Evolutionary conservation across 2,113 vertebrate species (phyloP), one percentile per base, ranked within the genome.

Genomic region (Cyprinus carpio): DNA sequence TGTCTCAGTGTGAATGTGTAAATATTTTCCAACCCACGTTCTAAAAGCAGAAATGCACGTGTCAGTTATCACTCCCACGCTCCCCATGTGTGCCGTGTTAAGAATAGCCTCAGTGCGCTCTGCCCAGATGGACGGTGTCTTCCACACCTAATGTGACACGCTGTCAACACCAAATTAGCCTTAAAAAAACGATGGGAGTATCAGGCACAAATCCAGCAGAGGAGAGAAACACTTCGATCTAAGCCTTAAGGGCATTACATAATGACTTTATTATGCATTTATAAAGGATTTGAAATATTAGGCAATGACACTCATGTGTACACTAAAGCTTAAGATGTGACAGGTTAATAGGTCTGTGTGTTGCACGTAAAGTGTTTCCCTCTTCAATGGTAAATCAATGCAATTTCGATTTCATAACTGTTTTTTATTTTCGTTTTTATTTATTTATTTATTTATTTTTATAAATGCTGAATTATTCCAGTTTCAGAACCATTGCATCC

Each of bases 81-180:
- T 88, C 88, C 72, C 88, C 83, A 85, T 76, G 60, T 75, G 60
- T 46, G 60, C 74, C 6, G 82, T 56, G 87, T 83, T 87, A 69
- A 87, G 82, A 88, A 89, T 89, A 89, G 88, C 85, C 54, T 71
- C 67, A 34, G 43, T 40, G 8, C 40, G 76, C 65, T 71, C 64
- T 10, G 69, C 85, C 81, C 88, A 89, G 87, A 88, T 90, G 89
- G 89, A 87, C 85, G 29, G 46, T 64, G 51, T 82, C 81, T 79
- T 84, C 78, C 67, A 8, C 46, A 76, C 77, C 84, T 84, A 84
- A 87, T 71, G 74, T 46, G 46, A 79, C 82, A 31, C 82, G 15
- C 84, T 87, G 87, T 89, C 86, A 87, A 85, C 84, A 86, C 82
- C 54, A 84, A 83, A 90, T 90, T 87, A 89, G 79, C 82, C 67